These are phyloP conservation scores for Drosophila quadrilineata DNA, from an alignment of 1,140 invertebrate genomes.

Conservation along the genomic window DNA sequence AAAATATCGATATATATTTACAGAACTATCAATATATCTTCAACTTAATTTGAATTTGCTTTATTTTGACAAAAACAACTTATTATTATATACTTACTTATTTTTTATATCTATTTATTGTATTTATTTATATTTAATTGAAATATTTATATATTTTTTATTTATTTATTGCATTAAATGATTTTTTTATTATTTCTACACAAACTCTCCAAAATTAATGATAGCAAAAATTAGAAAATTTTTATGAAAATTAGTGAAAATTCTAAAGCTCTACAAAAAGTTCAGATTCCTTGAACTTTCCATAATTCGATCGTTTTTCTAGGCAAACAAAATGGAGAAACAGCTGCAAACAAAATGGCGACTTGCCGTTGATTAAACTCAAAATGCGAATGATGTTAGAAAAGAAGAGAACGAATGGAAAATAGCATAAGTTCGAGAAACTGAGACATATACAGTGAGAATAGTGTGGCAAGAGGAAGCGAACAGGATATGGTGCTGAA, in stretches of 20 bases:
- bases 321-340: not conserved
- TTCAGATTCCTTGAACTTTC: too few species aligned
- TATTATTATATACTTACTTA: not conserved
- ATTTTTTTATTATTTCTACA: too few species aligned
- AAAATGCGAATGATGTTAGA: conserved; percentile 16
- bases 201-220: too few species aligned
- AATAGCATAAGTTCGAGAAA: too few species aligned
- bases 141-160: not conserved
- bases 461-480: not conserved
- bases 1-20: too few species aligned
- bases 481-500: not conserved
- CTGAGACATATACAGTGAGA: too few species aligned
- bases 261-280: too few species aligned
- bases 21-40: too few species aligned
- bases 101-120: not conserved
- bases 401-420: not conserved
- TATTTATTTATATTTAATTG: not conserved
- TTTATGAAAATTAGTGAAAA: too few species aligned
- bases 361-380: conserved; percentile 10
- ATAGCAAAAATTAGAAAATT: too few species aligned
- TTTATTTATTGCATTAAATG: too few species aligned
- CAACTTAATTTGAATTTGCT: not conserved
- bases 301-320: too few species aligned
- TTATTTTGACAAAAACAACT: not conserved
- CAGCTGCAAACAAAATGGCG: not conserved